phyloP scores from a whole-genome alignment of 2,888 invertebrate genomes.

The Meteorus cinctellus region DNA sequence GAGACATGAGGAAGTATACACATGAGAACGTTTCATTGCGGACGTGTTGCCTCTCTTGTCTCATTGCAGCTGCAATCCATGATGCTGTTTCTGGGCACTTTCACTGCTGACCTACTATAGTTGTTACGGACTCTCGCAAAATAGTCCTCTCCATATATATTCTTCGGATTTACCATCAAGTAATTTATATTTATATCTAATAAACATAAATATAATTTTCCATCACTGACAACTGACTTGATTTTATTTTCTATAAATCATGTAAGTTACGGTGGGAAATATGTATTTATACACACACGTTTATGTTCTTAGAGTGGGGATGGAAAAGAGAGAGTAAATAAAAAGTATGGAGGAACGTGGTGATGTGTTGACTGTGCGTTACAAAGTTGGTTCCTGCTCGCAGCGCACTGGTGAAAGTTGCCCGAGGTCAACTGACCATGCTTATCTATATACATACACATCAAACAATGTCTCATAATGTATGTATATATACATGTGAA shows the following conservation, averaged over 20 bases:
- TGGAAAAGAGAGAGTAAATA: conserved; percentile 2
- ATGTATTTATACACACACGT: background rate
- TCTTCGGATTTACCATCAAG: background rate
- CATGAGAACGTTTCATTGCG: conserved; percentile 52
- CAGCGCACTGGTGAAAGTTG: conserved; percentile 64
- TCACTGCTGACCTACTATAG: conserved; percentile 70
- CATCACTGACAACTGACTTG: background rate
- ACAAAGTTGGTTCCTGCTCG: conserved; percentile 40
- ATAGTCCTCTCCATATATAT: conserved; percentile 28
- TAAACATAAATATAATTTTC: conserved; percentile 8
- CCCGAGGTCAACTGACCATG: conserved; percentile 63
- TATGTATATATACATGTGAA: conserved; percentile 37
- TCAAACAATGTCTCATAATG: conserved; percentile 32
- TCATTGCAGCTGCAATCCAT: conserved; percentile 62
- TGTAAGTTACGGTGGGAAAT: background rate
- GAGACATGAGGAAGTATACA: conserved; percentile 61
- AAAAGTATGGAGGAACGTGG: background rate
- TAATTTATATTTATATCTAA: conserved; percentile 6
- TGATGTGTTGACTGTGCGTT: conserved; percentile 49
- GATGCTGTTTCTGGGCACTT: conserved; percentile 68
- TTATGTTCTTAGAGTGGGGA: background rate
- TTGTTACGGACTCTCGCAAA: conserved; percentile 59
- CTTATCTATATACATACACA: conserved; percentile 27
- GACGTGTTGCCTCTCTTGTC: conserved; percentile 53
- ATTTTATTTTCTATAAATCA: background rate